These are phyloP conservation scores for Limanda limanda DNA, from an alignment of 2,113 vertebrate genomes.

Conservation along the genomic window DNA sequence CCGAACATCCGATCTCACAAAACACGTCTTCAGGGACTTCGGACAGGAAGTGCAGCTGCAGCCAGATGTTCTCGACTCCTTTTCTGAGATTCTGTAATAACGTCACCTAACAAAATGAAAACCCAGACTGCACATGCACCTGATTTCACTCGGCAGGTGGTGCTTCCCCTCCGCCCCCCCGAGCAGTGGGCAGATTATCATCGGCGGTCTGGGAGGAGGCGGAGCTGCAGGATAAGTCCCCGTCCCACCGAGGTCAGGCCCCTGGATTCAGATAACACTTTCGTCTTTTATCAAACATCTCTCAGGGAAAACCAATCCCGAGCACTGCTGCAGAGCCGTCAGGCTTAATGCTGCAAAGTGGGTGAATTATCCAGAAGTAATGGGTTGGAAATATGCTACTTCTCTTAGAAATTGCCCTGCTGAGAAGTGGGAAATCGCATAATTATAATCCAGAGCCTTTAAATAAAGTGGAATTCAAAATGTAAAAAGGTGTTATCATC, in stretches of 20 bases:
- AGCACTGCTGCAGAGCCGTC: slow-evolving; percentile 1
- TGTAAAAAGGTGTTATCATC: neutral
- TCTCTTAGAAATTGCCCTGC: neutral
- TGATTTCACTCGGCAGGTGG: neutral
- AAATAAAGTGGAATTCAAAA: neutral
- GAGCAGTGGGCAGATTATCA: slow-evolving; percentile 56
- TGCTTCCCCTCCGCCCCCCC: slow-evolving; percentile 42
- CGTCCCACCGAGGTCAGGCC: slow-evolving; percentile 29
- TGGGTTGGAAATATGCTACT: neutral
- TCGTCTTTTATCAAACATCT: slow-evolving; percentile 42
- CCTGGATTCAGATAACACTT: slow-evolving; percentile 51
- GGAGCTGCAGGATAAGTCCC: slow-evolving; percentile 34
- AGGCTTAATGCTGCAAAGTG: slow-evolving; percentile 9
- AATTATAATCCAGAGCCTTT: neutral
- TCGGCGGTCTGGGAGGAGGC: slow-evolving; percentile 39
- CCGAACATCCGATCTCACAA: neutral
- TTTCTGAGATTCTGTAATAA: slow-evolving; percentile 19
- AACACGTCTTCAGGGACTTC: slow-evolving; percentile 18
- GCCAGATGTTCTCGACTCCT: neutral
- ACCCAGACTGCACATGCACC: neutral
- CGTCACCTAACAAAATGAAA: neutral
- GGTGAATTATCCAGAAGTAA: slow-evolving; percentile 23
- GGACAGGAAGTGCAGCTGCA: neutral
- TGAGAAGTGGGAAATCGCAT: neutral
- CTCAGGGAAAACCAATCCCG: slow-evolving; percentile 32